Percentiles rank a stretch among this genome's conserved stretches.
Conservation (phyloP, 1,140 invertebrate species). For the Drosophila sp. region DNA sequence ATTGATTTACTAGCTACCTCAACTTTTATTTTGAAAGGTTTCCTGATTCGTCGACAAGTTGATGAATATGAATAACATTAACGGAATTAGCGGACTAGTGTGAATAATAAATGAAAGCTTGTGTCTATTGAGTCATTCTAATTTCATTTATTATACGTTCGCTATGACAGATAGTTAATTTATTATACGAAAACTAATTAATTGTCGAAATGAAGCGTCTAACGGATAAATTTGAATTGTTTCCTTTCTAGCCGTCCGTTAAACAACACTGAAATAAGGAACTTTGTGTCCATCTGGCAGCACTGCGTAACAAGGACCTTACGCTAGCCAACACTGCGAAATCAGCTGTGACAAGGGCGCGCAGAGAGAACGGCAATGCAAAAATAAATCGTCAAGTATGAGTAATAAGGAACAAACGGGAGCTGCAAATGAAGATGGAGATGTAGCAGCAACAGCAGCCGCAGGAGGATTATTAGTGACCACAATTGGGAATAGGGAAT, state of each 20-base stretch:
- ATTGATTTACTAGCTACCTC: not conserved
- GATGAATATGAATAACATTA: not conserved
- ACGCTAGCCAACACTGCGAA: conserved; percentile 38
- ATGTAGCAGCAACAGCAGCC: not conserved
- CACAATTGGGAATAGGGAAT: conserved; percentile 45
- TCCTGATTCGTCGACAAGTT: not conserved
- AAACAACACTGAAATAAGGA: not conserved
- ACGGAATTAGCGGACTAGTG: not conserved
- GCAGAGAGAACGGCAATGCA: conserved; percentile 51
- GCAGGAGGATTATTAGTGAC: not conserved
- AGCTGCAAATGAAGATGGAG: conserved; percentile 1
- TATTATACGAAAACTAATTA: not conserved
- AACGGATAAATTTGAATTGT: not conserved
- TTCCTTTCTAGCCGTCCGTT: not conserved
- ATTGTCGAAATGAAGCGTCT: not conserved
- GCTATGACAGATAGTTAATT: not conserved
- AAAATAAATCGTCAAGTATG: conserved; percentile 49
- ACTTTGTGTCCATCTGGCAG: conserved; percentile 26
- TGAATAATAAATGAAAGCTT: conserved; percentile 4
- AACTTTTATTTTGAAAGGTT: not conserved
- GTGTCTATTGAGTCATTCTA: not conserved
- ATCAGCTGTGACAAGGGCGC: conserved; percentile 31
- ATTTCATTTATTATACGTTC: not conserved
- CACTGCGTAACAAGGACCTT: conserved; percentile 5
- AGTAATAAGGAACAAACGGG: conserved; percentile 62